Evolutionary conservation across 2,113 vertebrate genomes (phyloP).

Genomic region (Perca fluviatilis): DNA sequence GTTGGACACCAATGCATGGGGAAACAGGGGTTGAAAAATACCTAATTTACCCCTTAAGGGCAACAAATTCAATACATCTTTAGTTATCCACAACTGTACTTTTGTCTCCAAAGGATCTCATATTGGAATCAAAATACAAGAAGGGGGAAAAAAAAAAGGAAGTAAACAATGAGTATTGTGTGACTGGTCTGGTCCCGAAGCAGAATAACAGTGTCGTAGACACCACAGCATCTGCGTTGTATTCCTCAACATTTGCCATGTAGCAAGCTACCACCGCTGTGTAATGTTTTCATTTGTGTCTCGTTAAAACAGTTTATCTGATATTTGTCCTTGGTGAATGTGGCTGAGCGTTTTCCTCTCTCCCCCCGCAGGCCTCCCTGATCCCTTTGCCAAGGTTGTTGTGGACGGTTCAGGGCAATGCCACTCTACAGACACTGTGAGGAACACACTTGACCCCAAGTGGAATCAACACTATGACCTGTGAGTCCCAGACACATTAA

Average conservation of each 20-base stretch:
- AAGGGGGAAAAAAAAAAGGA: not conserved
- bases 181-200: not conserved
- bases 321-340: slow-evolving; percentile 1
- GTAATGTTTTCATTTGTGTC: slow-evolving; percentile 10
- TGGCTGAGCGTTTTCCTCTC: slow-evolving; percentile 11
- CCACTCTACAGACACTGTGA: slow-evolving; percentile 99
- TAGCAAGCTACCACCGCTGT: not conserved
- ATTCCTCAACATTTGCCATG: not conserved
- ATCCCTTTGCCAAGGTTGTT: slow-evolving; percentile 99
- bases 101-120: not conserved
- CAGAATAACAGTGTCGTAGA: not conserved
- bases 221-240: slow-evolving; percentile 1
- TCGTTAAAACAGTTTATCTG: not conserved
- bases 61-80: not conserved
- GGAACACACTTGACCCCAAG: slow-evolving; percentile 99
- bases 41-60: too few species aligned
- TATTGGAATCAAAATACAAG: slow-evolving; percentile 1
- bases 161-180: slow-evolving; percentile 26
- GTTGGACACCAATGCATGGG: too few species aligned
- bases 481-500: slow-evolving; percentile 83
- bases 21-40: too few species aligned
- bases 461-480: slow-evolving; percentile 99
- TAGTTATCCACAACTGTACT: not conserved
- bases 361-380: slow-evolving; percentile 90
- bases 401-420: slow-evolving; percentile 99